Conservation (phyloP, 2,888 invertebrate genomes). For the Ochlodes sylvanus region DNA sequence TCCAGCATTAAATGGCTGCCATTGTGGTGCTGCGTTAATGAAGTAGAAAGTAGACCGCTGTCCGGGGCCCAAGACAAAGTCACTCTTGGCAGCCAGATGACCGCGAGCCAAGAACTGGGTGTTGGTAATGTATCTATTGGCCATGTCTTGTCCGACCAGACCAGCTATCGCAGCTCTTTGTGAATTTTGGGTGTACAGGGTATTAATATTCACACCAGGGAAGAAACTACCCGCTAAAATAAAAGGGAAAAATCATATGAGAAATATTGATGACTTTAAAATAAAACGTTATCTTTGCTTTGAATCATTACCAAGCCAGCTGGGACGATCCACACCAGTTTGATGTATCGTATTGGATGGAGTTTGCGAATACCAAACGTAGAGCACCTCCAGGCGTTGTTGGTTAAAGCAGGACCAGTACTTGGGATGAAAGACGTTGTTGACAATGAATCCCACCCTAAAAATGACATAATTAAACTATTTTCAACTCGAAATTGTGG, state of each 20-base stretch:
- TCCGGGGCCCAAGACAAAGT: slow-evolving; percentile 85
- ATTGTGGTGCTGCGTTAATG: slow-evolving; percentile 88
- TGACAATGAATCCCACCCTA: slow-evolving; percentile 81
- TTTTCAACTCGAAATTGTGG: too few relatives aligned
- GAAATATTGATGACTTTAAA: background rate
- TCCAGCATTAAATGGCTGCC: slow-evolving; percentile 86
- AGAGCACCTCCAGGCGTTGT: slow-evolving; percentile 75
- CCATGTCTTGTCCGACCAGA: slow-evolving; percentile 60
- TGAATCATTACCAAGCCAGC: slow-evolving; percentile 53
- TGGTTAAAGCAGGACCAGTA: slow-evolving; percentile 84
- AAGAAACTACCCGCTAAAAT: slow-evolving; percentile 77
- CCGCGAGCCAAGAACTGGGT: slow-evolving; percentile 83
- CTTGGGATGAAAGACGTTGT: slow-evolving; percentile 71
- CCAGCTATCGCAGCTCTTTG: slow-evolving; percentile 61
- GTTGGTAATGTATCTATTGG: slow-evolving; percentile 74
- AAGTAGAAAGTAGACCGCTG: slow-evolving; percentile 87
- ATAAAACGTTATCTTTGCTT: background rate
- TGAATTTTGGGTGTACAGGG: slow-evolving; percentile 65
- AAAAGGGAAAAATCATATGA: background rate
- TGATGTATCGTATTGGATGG: slow-evolving; percentile 74
- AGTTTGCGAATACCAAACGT: slow-evolving; percentile 75
- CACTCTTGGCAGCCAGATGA: slow-evolving; percentile 86
- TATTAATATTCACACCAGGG: slow-evolving; percentile 67
- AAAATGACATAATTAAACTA: slow-evolving; percentile 34
- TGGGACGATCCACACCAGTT: slow-evolving; percentile 72